These are phyloP conservation scores for Stenodema calcarata DNA, from an alignment of 2,888 invertebrate species.

Conservation along the genomic window DNA sequence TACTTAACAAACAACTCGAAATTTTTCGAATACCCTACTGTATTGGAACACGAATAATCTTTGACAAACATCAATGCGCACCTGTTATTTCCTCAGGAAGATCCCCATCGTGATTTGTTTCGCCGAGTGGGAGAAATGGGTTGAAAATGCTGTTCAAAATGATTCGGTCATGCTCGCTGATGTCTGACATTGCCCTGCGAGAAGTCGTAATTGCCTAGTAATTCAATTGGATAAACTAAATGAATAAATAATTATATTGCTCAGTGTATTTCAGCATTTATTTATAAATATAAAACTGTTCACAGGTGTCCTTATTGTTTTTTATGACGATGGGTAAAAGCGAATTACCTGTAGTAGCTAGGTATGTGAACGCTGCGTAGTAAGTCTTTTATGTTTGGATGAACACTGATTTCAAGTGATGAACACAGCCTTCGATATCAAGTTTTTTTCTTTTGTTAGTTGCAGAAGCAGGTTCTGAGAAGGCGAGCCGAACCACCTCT, in stretches of 20 bases:
- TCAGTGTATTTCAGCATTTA: no score
- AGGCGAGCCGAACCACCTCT: neutral
- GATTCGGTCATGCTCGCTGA: constrained; percentile 7
- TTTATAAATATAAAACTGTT: no score
- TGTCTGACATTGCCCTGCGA: neutral
- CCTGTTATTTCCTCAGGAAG: neutral
- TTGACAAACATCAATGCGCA: neutral
- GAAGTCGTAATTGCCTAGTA: neutral
- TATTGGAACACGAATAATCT: no score
- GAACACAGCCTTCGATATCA: neutral
- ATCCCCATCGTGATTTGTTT: constrained; percentile 12
- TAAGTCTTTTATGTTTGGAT: neutral
- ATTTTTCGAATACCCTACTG: no score
- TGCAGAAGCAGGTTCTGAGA: neutral
- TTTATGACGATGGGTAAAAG: neutral
- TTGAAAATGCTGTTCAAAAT: constrained; percentile 40
- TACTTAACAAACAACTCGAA: no score
- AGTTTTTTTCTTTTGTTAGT: neutral
- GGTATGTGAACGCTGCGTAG: neutral
- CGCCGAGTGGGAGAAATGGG: constrained; percentile 32
- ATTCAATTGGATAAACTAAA: no score
- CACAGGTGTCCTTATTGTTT: no score
- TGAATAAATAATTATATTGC: no score
- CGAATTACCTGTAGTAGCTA: neutral
- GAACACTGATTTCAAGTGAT: no score